These are phyloP conservation scores for Saccostrea cuccullata DNA, from an alignment of 1,140 invertebrate genomes.

Conservation along the genomic window DNA sequence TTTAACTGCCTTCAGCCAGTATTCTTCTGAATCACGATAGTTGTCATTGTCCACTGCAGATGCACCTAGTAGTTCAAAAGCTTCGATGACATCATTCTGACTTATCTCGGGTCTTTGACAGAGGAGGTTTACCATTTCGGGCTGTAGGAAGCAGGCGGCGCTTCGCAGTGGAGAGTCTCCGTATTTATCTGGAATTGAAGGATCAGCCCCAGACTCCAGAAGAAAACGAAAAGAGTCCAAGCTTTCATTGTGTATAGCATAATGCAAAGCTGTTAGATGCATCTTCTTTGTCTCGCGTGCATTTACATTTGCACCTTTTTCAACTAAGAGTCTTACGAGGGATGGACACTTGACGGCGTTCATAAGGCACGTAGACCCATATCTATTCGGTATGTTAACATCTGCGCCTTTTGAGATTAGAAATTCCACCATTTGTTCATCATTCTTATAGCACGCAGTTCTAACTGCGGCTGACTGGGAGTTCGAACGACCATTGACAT, in stretches of 20 bases:
- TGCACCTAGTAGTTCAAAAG: slow-evolving; percentile 38
- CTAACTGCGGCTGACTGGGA: slow-evolving; percentile 47
- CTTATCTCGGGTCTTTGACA: not conserved
- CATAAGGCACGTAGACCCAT: slow-evolving; percentile 49
- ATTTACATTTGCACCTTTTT: slow-evolving; percentile 47
- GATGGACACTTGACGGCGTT: slow-evolving; percentile 43
- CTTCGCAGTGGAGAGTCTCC: slow-evolving; percentile 21
- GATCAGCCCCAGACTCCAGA: slow-evolving; percentile 33
- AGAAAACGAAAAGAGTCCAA: slow-evolving; percentile 31
- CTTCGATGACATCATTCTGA: slow-evolving; percentile 10
- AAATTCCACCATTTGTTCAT: slow-evolving; percentile 42
- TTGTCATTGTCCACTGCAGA: slow-evolving; percentile 27
- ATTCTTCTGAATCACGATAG: not conserved
- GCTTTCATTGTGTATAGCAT: slow-evolving; percentile 45
- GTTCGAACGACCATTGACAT: slow-evolving; percentile 49
- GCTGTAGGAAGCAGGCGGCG: slow-evolving; percentile 36
- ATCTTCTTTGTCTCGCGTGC: slow-evolving; percentile 28
- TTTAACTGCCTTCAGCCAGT: not conserved
- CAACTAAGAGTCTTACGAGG: slow-evolving; percentile 30
- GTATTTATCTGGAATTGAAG: slow-evolving; percentile 36
- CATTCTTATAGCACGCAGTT: slow-evolving; percentile 42
- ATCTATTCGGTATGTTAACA: slow-evolving; percentile 45
- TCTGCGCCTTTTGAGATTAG: slow-evolving; percentile 51
- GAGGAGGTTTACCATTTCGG: slow-evolving; percentile 11
- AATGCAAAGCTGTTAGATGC: slow-evolving; percentile 43